phyloP scores from a whole-genome alignment of 2,888 invertebrate species.

The Drosophila hamatofila region DNA sequence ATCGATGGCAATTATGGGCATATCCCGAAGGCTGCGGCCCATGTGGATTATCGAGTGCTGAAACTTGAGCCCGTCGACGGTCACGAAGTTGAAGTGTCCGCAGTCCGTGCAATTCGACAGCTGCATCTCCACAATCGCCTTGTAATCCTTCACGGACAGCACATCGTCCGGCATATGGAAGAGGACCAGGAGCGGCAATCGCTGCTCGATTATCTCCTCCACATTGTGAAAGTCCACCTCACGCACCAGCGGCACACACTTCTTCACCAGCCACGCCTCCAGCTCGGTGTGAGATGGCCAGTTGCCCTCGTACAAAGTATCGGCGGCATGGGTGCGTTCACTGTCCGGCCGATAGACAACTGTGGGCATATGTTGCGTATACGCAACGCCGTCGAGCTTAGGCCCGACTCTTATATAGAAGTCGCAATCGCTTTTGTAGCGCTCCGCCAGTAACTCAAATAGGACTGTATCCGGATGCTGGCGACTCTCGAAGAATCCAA shows the following conservation, averaged over 20 bases:
- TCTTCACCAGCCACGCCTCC: conserved; percentile 44
- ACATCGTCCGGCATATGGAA: conserved; percentile 49
- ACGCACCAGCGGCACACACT: conserved; percentile 55
- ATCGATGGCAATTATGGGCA: conserved; percentile 68
- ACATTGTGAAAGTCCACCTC: conserved; percentile 58
- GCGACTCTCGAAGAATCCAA: conserved; percentile 47
- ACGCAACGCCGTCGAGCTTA: conserved; percentile 9
- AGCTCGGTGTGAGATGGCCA: conserved; percentile 1
- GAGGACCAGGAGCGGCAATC: conserved; percentile 52
- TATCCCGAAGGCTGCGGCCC: conserved; percentile 36
- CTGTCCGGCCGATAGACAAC: conserved; percentile 55
- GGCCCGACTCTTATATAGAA: conserved; percentile 48
- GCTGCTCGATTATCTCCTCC: conserved; percentile 63
- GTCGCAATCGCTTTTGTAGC: conserved; percentile 60
- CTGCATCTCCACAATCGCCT: conserved; percentile 64
- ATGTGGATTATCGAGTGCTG: conserved; percentile 55
- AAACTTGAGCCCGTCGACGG: conserved; percentile 50
- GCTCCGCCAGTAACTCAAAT: conserved; percentile 47
- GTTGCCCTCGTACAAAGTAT: conserved; percentile 30
- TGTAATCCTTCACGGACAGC: conserved; percentile 52
- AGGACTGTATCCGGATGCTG: rapidly evolving
- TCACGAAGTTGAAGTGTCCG: conserved; percentile 46
- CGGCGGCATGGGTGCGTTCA: conserved; percentile 43
- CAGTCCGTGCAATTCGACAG: conserved; percentile 26
- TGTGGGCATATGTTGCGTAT: conserved; percentile 37